Conservation (phyloP, 2,888 invertebrate species). For the Exephanes ischioxanthus region DNA sequence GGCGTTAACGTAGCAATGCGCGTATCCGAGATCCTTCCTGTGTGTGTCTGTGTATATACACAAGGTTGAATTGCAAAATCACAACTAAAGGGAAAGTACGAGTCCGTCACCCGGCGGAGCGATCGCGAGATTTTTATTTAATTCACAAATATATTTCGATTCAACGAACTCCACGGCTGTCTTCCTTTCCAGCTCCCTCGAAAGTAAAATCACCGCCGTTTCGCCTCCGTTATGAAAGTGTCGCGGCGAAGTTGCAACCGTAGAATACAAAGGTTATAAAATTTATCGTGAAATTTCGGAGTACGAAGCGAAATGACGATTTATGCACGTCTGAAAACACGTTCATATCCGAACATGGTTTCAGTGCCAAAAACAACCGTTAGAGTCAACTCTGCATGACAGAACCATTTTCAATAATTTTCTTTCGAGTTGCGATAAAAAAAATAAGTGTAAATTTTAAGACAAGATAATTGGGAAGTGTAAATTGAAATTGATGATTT, state of each 20-base stretch:
- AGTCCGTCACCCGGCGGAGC: slow-evolving; percentile 14
- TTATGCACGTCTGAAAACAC: neutral
- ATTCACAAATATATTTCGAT: slow-evolving; percentile 30
- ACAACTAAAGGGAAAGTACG: slow-evolving; percentile 34
- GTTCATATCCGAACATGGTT: neutral
- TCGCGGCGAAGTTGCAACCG: neutral
- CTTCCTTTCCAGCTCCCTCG: neutral
- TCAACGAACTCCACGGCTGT: neutral
- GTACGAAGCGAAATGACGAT: neutral
- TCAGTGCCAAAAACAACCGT: neutral
- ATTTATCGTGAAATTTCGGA: neutral
- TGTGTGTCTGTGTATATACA: neutral
- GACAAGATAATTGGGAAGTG: neutral
- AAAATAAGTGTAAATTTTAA: neutral
- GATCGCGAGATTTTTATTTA: slow-evolving; percentile 18
- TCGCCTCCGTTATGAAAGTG: neutral
- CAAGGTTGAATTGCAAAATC: slow-evolving; percentile 27
- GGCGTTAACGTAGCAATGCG: slow-evolving; percentile 52
- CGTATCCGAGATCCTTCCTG: slow-evolving; percentile 8
- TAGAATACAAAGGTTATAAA: neutral
- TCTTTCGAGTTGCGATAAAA: neutral
- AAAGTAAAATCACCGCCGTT: slow-evolving; percentile 11
- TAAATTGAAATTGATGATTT: slow-evolving; percentile 3
- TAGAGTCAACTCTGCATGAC: neutral
- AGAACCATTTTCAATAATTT: neutral